Evolutionary conservation across 2,797 vertebrate genomes (phyloP).

Genomic region (Garrulus glandarius): DNA sequence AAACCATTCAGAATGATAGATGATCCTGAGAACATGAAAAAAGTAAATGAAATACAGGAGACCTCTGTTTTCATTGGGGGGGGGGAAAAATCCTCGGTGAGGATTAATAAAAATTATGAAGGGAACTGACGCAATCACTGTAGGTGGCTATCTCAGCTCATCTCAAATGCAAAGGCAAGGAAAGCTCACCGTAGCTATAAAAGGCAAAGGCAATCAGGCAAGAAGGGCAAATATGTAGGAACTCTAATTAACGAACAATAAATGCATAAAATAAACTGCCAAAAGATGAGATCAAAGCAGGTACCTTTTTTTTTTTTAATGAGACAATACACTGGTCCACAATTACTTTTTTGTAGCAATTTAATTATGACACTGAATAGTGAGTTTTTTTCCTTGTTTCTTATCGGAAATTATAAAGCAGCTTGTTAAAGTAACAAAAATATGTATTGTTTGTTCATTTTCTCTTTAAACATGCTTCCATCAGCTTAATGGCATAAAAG

Average conservation of each 20-base stretch:
- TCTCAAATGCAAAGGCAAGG: conserved; percentile 53
- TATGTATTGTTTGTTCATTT: neutral
- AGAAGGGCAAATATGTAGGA: conserved; percentile 61
- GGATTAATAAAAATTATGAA: conserved; percentile 56
- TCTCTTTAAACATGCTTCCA: neutral
- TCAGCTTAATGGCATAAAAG: neutral
- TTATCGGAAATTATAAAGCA: neutral
- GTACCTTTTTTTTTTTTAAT: neutral
- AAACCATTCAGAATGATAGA: neutral
- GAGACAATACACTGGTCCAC: neutral
- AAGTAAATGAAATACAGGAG: conserved; percentile 7
- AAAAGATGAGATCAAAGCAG: conserved; percentile 48
- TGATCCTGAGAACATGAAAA: neutral
- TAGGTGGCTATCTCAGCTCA: conserved; percentile 56
- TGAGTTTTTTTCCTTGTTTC: neutral
- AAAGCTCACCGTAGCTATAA: conserved; percentile 34
- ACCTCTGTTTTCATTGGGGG: conserved; percentile 4
- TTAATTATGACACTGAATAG: conserved; percentile 35
- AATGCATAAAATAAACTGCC: conserved; percentile 54
- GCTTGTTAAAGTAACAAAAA: neutral
- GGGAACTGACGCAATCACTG: conserved; percentile 47
- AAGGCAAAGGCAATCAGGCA: conserved; percentile 62
- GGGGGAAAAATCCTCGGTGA: neutral
- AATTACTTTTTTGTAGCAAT: conserved; percentile 34
- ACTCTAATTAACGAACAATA: conserved; percentile 55